phyloP scores from a whole-genome alignment of 2,113 vertebrate species.

The Isichthys henryi region DNA sequence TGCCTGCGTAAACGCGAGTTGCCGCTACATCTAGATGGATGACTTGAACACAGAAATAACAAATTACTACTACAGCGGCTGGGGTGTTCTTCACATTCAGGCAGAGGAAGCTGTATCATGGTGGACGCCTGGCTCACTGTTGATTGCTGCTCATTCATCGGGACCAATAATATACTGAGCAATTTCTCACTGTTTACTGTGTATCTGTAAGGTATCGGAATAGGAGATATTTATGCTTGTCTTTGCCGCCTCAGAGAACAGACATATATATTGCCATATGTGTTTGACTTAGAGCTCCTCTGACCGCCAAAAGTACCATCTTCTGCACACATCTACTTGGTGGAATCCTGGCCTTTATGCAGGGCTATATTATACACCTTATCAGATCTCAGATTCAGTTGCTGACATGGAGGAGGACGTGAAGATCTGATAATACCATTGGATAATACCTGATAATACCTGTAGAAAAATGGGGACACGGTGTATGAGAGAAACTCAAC shows the following conservation, averaged over 20 bases:
- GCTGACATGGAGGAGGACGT: background rate
- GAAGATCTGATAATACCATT: background rate
- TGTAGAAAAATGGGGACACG: background rate
- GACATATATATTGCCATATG: background rate
- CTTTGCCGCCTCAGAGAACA: background rate
- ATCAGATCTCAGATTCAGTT: background rate
- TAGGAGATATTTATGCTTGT: background rate
- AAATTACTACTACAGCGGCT: background rate
- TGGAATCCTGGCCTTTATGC: background rate
- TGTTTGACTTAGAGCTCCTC: background rate
- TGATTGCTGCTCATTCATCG: background rate
- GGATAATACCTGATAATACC: background rate
- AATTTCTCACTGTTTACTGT: background rate
- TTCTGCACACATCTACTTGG: background rate
- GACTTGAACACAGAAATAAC: background rate
- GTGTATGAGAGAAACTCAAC: background rate
- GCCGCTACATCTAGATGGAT: background rate
- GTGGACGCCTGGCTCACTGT: background rate
- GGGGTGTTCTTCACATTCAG: background rate
- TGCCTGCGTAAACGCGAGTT: background rate
- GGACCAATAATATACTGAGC: background rate
- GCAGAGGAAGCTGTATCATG: background rate
- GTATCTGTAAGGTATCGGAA: background rate
- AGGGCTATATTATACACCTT: background rate
- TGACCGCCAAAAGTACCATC: background rate